Evolutionary conservation across 2,888 invertebrate genomes (phyloP), one percentile per base, ranked within the genome.

Genomic region (Homarus gammarus): DNA sequence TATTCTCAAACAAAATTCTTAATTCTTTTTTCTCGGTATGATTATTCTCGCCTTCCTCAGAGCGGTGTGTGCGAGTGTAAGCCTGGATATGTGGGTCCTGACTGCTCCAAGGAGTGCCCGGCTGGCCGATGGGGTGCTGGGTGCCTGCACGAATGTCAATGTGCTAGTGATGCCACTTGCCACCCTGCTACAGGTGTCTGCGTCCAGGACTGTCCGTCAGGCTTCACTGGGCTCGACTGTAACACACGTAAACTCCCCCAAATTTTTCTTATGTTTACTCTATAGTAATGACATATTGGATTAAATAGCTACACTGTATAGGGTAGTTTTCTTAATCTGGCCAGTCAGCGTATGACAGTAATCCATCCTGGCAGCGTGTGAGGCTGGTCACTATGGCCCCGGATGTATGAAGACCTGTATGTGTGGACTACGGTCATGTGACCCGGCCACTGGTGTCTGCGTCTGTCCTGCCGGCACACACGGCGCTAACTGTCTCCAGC

Each of bases 111-210:
- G 61, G 68, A 79, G 68, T 91, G 91, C 83, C 84, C 88, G 5
- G 44, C 73, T 3, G 91, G 91, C 10, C 61, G 77, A 5, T 91
- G 87, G 81, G 91, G 91, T n/a, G 68, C 87, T 44, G 72, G 70
- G 38, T 91, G 91, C n/a, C 44, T 79, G 27, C 91, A 85, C 27
- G 87, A 91, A 61, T 91, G 91, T 44, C 91, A 89, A 84, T 89
- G 89, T 84, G 84, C 78, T 40, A 56, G 15, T n/a, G 83, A 78
- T 38, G 89, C 68, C 38, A 70, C 78, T 5, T 89, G 89, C 38
- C 89, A 89, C n/a, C 89, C 89, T 0, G 84, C 77, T 2, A 78
- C 84, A 3, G 89, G 89, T 15, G 77, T 61, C 27, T 89, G 89
- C 44, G 40, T 84, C 51, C 61, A 56, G 36, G 83, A 84, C 78